A percentile compares a stretch with the other conserved stretches of the same genome.
Conservation (phyloP, 2,888 invertebrate genomes). For the Orthosia gracilis region DNA sequence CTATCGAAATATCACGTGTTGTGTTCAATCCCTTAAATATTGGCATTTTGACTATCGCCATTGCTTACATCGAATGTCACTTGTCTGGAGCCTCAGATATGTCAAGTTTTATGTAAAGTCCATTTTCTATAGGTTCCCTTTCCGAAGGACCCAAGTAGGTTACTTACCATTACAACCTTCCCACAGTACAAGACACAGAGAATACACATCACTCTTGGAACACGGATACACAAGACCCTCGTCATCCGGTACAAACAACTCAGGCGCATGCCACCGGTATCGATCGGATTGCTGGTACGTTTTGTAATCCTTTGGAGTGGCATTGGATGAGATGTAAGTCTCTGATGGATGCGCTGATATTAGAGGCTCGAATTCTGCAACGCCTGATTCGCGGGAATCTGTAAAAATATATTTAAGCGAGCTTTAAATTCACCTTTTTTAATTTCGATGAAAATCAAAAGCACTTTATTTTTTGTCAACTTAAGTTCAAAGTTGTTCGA, state of each 20-base stretch:
- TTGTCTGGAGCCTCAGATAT: too few relatives aligned
- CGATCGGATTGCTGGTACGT: slow-evolving; percentile 73
- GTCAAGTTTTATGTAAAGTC: too few relatives aligned
- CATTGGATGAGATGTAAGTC: slow-evolving; percentile 74
- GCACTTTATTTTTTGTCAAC: background rate
- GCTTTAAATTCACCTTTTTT: too few relatives aligned
- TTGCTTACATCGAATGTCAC: too few relatives aligned
- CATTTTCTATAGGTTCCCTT: too few relatives aligned
- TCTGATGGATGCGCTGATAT: slow-evolving; percentile 82
- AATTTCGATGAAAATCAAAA: background rate
- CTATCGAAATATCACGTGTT: too few relatives aligned
- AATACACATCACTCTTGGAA: slow-evolving; percentile 85
- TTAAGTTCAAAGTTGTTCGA: background rate
- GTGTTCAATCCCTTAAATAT: too few relatives aligned
- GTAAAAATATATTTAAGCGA: slow-evolving; percentile 42
- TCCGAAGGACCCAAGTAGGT: too few relatives aligned
- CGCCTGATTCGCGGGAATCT: slow-evolving; percentile 74
- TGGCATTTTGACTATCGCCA: too few relatives aligned
- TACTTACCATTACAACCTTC: slow-evolving; percentile 87
- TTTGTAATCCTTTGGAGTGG: slow-evolving; percentile 76
- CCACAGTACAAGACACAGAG: slow-evolving; percentile 84
- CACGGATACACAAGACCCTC: slow-evolving; percentile 82
- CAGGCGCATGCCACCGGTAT: slow-evolving; percentile 88
- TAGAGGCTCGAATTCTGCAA: slow-evolving; percentile 80
- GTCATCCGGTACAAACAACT: slow-evolving; percentile 82